Evolutionary conservation across 2,113 vertebrate species (phyloP), one percentile per base, ranked within the genome.

Genomic region (Symphodus melops): DNA sequence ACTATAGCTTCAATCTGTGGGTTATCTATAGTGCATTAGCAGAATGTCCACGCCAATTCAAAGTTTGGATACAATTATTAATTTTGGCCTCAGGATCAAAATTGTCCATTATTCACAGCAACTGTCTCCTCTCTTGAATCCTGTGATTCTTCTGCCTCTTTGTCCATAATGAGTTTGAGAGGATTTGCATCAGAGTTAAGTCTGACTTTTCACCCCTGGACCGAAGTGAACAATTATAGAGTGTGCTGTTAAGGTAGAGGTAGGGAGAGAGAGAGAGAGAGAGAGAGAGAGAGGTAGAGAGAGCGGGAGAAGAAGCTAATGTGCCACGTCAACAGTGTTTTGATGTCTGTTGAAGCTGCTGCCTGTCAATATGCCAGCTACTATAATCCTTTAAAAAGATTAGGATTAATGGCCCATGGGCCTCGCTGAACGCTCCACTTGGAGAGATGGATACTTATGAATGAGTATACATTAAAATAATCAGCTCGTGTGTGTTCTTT

Each of bases 361-460:
- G 73, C 58, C 84, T 82, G 87, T 81, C 84, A 84, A 79, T 82
- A 78, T 89, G 66, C 72, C 84, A 84, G 74, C 74, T 67, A 41
- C 67, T 70, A 75, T 83, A 87, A 89, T 85, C 84, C 82, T 80
- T 84, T 85, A 78, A 87, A 87, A 81, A 78, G 70, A 83, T 89
- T 84, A 80, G 73, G 76, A 86, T 84, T 86, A 86, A 80, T 78
- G 82, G 66, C 69, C 79, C 44, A 21, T 39, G 71, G 69, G 79
- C 58, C 44, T 52, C 23, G 41, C 54, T 74, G 62, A 78, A 71
- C 52, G 55, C 56, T 66, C 62, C 67, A 73, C 51, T 84, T 66
- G 39, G 37, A 82, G 17, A 74, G 75, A 77, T 71, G 72, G 82
- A 86, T 65, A 77, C 56, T 53, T 41, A 23, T 64, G 19, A 81